Evolutionary conservation across 2,888 invertebrate genomes (phyloP), one percentile per base, ranked within the genome.

Genomic region (Lepidochitona cinerea): DNA sequence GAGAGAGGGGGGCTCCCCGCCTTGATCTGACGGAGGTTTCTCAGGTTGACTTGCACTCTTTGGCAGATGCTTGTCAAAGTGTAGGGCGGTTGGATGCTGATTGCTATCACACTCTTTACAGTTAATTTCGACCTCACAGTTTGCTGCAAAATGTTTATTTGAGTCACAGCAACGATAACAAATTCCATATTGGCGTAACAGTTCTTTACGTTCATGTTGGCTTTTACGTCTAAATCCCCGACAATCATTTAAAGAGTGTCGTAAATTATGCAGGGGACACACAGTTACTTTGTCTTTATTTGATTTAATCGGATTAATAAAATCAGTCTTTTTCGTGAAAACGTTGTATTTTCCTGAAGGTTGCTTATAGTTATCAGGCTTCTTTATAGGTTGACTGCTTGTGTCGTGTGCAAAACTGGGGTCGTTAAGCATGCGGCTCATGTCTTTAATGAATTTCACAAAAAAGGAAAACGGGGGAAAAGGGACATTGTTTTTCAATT

Each of bases 401-500:
- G 41, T 4, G 9, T 71, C 54, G 65, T 65, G 72, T 33, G 36
- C 52, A 54, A 72, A 70, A 67, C 77, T 73, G 14, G 72, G 72
- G 49, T 76, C 71, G 64, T 78, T 76, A 23, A 23, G 52, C 29
- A 64, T 49, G 14, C 41, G 23, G 36, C 71, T 72, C 66, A 72
- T 71, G 36, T 64, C 70, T 52, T 53, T 36, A 5, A 78, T 32
- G 41, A 73, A 75, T 54, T 37, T 54, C 33, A 71, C 75, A 64
- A 77, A 79, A 18, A 49, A 66, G 18, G n/a, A 18, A 64, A 75
- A 77, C 29, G 79, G 72, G 14, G 77, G 77, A 66, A 72, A 79
- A 12, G 68, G 35, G 0, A 72, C 75, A 6, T 52, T 32, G 64
- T 75, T 14, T 14, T 29, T 37, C 9, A n/a, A 66, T 41, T 75